Base-by-base conservation (phyloP, 1,140 invertebrate genomes). In the Bombus huntii region DNA sequence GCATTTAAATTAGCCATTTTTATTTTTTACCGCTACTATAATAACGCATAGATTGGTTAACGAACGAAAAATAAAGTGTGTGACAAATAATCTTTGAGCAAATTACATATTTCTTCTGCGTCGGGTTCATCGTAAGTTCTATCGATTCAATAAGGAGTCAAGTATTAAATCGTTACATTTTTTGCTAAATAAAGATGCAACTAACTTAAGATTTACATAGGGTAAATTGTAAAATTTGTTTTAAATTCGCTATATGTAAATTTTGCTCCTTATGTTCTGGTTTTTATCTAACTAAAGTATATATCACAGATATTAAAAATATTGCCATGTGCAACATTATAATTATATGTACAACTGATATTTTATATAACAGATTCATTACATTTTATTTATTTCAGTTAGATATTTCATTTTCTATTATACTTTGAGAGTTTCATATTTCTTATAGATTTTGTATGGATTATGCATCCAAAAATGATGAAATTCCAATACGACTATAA, bases 1-100 rank as follows among this genome's bases (percentile, higher is more conserved):
- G 81, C 81, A 87, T 87, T 83, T 78, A 87, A 87, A 87, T 87
- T 83, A 87, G 44, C n/a, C n/a, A 66, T 62, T 83, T 87, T 78
- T 78, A 73, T 59, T 75, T 82, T 10, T n/a, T 8, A 39, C n/a
- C 13, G 8, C 28, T 28, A n/a, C 31, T 12, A n/a, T 15, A 37
- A 53, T 34, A 65, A 18, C 13, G 10, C 13, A 71, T 34, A n/a
- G 42, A 44, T 66, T 71, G 31, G 39, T 59, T 25, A 42, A 76
- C 65, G 22, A 71, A 39, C 13, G 2, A 44, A 39, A 39, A 57
- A 5, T 34, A 44, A 8, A 62, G 12, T 25, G 42, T 22, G 6
- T 65, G 62, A 65, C 22, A 15, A 57, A 10, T 34, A 68, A 53
- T 28, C 10, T 53, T 25, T 22, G 15, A 39, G n/a, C 2, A 31